Evolutionary conservation across 2,113 vertebrate species (phyloP).

Genomic region (Dermatemys mawii): DNA sequence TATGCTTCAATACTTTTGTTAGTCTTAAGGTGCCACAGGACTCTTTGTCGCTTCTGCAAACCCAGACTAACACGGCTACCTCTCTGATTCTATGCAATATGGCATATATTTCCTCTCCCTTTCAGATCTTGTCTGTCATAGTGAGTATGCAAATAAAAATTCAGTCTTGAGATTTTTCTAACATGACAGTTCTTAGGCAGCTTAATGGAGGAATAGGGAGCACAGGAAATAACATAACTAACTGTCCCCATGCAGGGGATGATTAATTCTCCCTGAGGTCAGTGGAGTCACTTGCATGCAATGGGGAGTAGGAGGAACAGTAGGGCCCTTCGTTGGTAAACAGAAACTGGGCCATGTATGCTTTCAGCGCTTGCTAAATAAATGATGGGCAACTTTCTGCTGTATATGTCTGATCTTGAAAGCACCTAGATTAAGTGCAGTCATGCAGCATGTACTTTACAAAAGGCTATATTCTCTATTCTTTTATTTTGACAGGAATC

Average conservation of each 20-base stretch:
- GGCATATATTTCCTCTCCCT: background rate
- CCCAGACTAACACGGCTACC: no score
- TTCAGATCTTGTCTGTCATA: background rate
- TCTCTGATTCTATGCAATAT: no score
- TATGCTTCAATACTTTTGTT: no score
- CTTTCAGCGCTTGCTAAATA: background rate
- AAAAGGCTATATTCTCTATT: background rate
- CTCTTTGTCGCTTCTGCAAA: no score
- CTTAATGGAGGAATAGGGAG: background rate
- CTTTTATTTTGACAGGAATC: conserved; percentile 83
- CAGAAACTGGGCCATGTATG: background rate
- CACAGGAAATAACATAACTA: background rate
- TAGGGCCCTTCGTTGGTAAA: background rate
- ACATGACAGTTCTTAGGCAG: background rate
- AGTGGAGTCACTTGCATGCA: background rate
- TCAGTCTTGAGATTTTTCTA: background rate
- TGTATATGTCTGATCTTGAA: background rate
- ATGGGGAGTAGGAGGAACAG: background rate
- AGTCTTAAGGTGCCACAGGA: no score
- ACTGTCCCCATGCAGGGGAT: background rate
- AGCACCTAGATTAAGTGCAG: background rate
- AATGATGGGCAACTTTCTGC: background rate
- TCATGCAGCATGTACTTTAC: background rate
- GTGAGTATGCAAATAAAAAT: background rate
- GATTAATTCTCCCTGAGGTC: background rate